Base-by-base conservation (phyloP, 2,797 vertebrate genomes). In the Sebastes minor region DNA sequence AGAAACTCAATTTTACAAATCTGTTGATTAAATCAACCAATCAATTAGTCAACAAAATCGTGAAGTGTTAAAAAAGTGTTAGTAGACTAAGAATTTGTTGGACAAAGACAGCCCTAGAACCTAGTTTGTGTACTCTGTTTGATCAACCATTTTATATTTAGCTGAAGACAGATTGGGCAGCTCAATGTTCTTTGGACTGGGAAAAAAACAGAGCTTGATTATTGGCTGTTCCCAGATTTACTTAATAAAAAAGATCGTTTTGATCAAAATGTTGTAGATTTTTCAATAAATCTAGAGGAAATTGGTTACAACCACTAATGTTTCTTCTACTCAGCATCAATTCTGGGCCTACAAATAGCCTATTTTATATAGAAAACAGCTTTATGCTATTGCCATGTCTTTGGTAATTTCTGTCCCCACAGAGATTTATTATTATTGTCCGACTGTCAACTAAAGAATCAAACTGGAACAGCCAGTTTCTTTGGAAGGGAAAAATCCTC, bases 401-500 rank as follows among this genome's bases (percentile, higher is more conserved):
- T 20, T 52, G 33, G 64, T 67, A 22, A 67, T 62, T 75, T 71
- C 64, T 64, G 9, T 33, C 30, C 30, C 32, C 27, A 18, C 14
- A 60, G 20, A 46, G 25, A 74, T 77, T 64, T 25, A 60, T 60
- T 46, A 14, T 56, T 56, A 76, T 53, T 49, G 18, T 57, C 42
- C 6, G 18, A 49, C 25, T 33, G 35, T 76, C 46, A 70, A 52
- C 22, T 55, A 33, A 16, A 55, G n/a, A 71, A 72, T 60, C 10
- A 81, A 75, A 80, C 13, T 53, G 38, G 22, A 80, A 57, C 20
- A n/a, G 22, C 8, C n/a, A 61, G 46, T n/a, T 20, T 55, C 33
- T 27, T 76, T 38, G 30, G 71, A 84, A 66, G 12, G 42, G 49
- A 13, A 16, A 80, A 60, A 23, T 65, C 56, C 32, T 70, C 25